Conservation (phyloP, 1,140 invertebrate species). For the Drosophila jambulina region DNA sequence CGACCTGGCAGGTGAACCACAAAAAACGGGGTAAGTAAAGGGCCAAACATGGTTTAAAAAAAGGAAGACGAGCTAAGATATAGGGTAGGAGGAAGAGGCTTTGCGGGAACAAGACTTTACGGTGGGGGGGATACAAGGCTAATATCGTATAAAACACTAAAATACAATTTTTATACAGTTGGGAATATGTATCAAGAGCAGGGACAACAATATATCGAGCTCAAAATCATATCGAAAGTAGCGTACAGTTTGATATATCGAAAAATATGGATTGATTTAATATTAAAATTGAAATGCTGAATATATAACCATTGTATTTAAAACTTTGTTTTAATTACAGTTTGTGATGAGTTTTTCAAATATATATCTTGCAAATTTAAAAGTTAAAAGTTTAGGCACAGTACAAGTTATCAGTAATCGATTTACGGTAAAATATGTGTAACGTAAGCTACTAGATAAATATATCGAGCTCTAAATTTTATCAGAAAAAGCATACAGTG, state of each 20-base stretch:
- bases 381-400: no score
- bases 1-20: constrained; percentile 87
- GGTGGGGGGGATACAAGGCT: not conserved
- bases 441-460: not conserved
- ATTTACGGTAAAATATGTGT: no score
- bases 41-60: not conserved
- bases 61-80: constrained; percentile 3
- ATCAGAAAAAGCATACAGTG: no score
- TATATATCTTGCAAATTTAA: not conserved
- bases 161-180: not conserved
- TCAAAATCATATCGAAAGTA: not conserved
- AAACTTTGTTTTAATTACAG: no score
- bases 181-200: not conserved
- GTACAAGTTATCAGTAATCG: no score
- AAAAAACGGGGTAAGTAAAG: not conserved
- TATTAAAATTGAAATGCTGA: no score
- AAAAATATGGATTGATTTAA: no score
- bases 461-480: not conserved
- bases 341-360: no score
- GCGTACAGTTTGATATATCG: no score
- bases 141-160: not conserved
- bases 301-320: no score
- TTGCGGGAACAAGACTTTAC: constrained; percentile 1
- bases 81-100: not conserved
- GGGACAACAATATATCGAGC: not conserved